These are phyloP conservation scores for Chironomus tentans DNA, from an alignment of 2,888 invertebrate species.

Conservation along the genomic window DNA sequence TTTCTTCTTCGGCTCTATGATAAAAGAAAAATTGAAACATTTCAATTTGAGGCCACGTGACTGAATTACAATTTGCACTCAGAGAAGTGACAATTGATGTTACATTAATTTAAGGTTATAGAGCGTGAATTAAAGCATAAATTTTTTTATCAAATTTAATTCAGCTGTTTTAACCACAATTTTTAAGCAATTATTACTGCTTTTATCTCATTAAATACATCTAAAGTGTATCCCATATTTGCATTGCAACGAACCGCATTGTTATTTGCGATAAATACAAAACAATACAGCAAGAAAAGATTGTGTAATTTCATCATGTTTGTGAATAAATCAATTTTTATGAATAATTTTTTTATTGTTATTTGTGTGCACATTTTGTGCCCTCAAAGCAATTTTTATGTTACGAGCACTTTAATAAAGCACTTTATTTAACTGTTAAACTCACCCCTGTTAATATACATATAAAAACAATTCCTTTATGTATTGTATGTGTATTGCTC, in stretches of 20 bases:
- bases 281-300: background rate
- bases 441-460: background rate
- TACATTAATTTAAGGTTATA: background rate
- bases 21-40: conserved; percentile 6
- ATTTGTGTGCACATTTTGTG: background rate
- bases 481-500: no score
- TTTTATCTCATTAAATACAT: conserved; percentile 2
- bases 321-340: background rate
- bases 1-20: background rate
- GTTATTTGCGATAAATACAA: background rate
- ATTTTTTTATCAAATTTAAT: background rate
- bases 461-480: background rate
- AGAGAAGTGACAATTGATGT: background rate
- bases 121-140: background rate
- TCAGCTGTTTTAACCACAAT: background rate
- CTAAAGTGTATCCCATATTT: background rate
- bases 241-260: background rate
- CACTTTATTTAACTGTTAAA: background rate
- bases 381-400: background rate
- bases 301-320: conserved; percentile 4
- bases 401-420: background rate
- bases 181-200: background rate
- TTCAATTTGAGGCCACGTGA: conserved; percentile 23
- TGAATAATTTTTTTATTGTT: conserved; percentile 1
- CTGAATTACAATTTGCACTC: conserved; percentile 22